Evolutionary conservation across 2,888 invertebrate genomes (phyloP).

Genomic region (Tetragonula carbonaria): DNA sequence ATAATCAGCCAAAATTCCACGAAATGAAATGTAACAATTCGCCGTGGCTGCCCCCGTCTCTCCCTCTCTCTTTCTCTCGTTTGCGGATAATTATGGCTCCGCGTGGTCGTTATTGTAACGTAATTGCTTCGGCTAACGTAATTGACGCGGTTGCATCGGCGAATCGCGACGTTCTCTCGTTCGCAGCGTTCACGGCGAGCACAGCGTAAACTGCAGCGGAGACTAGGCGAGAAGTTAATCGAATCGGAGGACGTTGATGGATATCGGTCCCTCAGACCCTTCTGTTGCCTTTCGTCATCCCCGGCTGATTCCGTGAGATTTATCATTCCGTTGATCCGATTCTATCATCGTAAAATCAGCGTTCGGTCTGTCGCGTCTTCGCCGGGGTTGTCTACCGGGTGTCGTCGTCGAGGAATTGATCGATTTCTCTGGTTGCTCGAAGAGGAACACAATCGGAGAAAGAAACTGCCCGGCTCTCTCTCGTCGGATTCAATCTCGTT

Average conservation of each 20-base stretch:
- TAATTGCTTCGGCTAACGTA: constrained; percentile 40
- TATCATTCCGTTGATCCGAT: constrained; percentile 53
- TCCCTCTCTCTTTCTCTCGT: background rate
- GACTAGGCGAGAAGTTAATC: constrained; percentile 46
- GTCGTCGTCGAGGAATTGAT: constrained; percentile 43
- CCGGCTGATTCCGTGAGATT: constrained; percentile 45
- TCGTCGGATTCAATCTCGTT: constrained; percentile 31
- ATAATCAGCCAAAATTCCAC: background rate
- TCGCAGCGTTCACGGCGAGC: constrained; percentile 16
- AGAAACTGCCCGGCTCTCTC: background rate
- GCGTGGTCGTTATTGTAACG: background rate
- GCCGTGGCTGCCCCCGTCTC: background rate
- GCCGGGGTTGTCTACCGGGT: constrained; percentile 12
- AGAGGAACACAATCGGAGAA: constrained; percentile 23
- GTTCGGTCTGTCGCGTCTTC: constrained; percentile 14
- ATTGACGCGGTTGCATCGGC: constrained; percentile 21
- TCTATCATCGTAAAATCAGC: constrained; percentile 58
- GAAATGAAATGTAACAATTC: background rate
- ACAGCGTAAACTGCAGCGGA: background rate
- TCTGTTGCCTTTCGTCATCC: constrained; percentile 45
- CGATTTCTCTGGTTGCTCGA: background rate
- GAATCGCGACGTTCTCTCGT: background rate
- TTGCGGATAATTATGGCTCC: constrained; percentile 9
- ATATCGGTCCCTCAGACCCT: constrained; percentile 38
- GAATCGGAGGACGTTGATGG: constrained; percentile 54